Conservation (phyloP, 2,113 vertebrate species). For the Tautogolabrus adspersus region DNA sequence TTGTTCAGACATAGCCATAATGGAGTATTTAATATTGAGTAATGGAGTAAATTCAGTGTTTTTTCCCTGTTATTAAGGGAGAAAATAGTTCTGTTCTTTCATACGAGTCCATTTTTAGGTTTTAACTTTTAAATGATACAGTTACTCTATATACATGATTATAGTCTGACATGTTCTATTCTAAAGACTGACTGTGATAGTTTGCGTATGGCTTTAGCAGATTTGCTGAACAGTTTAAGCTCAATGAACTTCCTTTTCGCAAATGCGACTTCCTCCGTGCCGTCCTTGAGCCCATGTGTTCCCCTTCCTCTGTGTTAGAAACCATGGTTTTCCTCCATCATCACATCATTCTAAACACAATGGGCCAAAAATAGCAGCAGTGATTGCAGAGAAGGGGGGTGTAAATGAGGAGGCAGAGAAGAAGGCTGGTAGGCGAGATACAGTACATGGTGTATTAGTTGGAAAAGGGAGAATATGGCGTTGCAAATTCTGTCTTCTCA, state of each 20-base stretch:
- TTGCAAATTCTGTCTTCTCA: slow-evolving; percentile 11
- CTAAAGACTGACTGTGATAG: too few relatives aligned
- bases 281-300: not conserved
- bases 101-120: too few relatives aligned
- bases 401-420: slow-evolving; percentile 25
- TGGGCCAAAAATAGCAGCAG: slow-evolving; percentile 69
- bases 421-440: slow-evolving; percentile 12
- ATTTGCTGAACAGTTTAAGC: not conserved
- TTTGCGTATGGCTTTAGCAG: not conserved
- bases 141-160: too few relatives aligned
- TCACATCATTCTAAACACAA: slow-evolving; percentile 64
- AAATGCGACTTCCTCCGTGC: slow-evolving; percentile 44
- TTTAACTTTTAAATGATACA: too few relatives aligned
- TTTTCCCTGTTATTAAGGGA: not conserved
- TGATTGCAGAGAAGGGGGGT: slow-evolving; percentile 33
- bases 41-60: too few relatives aligned
- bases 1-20: too few relatives aligned
- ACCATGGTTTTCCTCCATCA: slow-evolving; percentile 40
- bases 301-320: slow-evolving; percentile 33
- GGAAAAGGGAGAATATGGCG: slow-evolving; percentile 6
- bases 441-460: slow-evolving; percentile 11
- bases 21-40: too few relatives aligned
- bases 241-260: slow-evolving; percentile 12
- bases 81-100: too few relatives aligned
- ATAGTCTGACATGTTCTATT: too few relatives aligned